phyloP scores from a whole-genome alignment of 1,140 invertebrate species.

The Hylaeus anthracinus region DNA sequence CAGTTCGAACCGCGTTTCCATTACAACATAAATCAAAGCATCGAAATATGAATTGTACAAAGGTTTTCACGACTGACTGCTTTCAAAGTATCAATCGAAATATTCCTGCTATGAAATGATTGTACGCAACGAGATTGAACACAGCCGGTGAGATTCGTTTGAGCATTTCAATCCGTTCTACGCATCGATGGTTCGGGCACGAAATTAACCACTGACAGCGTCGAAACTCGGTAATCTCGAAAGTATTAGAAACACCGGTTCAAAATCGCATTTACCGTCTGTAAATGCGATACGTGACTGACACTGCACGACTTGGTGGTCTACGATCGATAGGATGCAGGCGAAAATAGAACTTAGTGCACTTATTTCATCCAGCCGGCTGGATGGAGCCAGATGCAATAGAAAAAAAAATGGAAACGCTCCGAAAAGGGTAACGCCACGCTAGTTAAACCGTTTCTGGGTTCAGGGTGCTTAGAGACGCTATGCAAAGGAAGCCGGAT shows the following conservation, averaged over 20 bases:
- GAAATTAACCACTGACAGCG: not conserved
- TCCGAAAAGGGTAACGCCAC: constrained; percentile 7
- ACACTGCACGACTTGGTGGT: constrained; percentile 35
- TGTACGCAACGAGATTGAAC: no score
- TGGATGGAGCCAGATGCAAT: constrained; percentile 23
- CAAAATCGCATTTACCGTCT: constrained; percentile 21
- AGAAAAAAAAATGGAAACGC: not conserved
- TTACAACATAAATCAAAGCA: no score
- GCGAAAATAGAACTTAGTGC: constrained; percentile 57
- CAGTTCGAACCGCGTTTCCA: no score
- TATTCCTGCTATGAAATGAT: no score
- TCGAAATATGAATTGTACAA: no score
- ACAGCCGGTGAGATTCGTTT: no score
- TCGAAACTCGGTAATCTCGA: not conserved
- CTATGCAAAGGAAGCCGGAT: not conserved
- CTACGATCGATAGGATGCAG: constrained; percentile 53
- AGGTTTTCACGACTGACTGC: no score
- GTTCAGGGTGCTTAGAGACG: not conserved
- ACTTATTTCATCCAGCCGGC: constrained; percentile 29
- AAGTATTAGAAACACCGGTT: not conserved
- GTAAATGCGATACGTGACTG: constrained; percentile 35
- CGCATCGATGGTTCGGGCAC: not conserved
- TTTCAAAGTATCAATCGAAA: no score
- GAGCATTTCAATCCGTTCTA: not conserved
- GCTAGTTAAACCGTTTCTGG: constrained; percentile 18